Base-by-base conservation (phyloP, 2,113 vertebrate species). In the Corythaeola cristata region DNA sequence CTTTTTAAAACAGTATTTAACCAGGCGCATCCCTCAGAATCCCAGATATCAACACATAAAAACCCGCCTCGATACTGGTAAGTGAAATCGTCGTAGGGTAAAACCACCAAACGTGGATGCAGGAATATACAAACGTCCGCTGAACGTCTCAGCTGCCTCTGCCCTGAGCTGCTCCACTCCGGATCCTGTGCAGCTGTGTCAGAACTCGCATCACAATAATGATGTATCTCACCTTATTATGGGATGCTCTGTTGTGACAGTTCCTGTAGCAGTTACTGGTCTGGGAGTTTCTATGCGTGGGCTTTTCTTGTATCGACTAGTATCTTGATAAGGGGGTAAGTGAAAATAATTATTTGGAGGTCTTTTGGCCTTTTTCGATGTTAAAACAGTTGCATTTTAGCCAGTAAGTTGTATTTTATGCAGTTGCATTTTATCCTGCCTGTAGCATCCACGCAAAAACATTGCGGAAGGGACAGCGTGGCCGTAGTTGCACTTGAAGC, bases 11-110 rank as follows among this genome's bases (percentile, higher is more conserved):
- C 96, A 99, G 99, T 99, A 98, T 92, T 96, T 99, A 90, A 98
- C 97, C 59, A 99, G 98, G 93, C 98, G 97, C 87, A 98, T 99
- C 82, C 99, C 99, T 30, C 98, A 98, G 94, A 99, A 99, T 91
- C 98, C 99, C 41, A 99, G 97, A 45, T 99, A 99, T 72, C 98
- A 98, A 12, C 98, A 99, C 78, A 93, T 99, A 44, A 99, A 98
- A 97, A 98, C 99, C 41, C 98, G 98, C 78, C 96, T 99, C 16
- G 99, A 99, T 72, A 99, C 99, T 32, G 99, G 99, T 99, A 94
- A 96, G 97, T 89, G 90, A 44, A 72, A 41, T 35, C 12, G 0
- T 21, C 4, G 5, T 4, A 20, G 4, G 30, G 2, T 11, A 8
- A 74, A 39, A 72, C 1, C 4, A 1, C 15, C 3, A 3, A 30